Conservation (phyloP, 2,888 invertebrate species). For the Osedax frankpressi region DNA sequence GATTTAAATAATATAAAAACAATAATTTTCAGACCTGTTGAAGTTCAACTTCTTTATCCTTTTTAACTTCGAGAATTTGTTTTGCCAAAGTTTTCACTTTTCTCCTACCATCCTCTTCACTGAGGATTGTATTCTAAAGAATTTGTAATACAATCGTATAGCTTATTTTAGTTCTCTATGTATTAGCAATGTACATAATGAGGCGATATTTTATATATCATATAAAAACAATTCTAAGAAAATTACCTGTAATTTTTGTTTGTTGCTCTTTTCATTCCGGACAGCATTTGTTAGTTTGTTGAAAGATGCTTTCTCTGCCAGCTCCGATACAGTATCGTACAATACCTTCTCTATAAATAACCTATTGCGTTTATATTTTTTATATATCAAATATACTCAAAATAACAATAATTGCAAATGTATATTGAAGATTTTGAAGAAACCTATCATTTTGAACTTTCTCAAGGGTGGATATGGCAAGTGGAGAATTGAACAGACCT, state of each 20-base stretch:
- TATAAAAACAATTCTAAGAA: too few species aligned
- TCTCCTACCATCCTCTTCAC: slow-evolving; percentile 42
- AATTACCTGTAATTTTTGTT: slow-evolving; percentile 38
- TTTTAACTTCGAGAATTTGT: slow-evolving; percentile 39
- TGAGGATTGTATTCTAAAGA: slow-evolving; percentile 23
- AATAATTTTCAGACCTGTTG: too few species aligned
- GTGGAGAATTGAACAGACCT: slow-evolving; percentile 40
- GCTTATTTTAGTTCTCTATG: too few species aligned
- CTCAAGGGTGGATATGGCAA: slow-evolving; percentile 39
- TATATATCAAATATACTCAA: too few species aligned
- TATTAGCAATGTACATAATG: too few species aligned
- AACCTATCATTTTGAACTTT: slow-evolving; percentile 45
- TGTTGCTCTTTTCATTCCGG: slow-evolving; percentile 34
- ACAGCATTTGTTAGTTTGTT: slow-evolving; percentile 36
- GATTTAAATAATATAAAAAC: too few species aligned
- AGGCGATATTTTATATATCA: too few species aligned
- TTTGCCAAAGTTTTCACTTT: slow-evolving; percentile 37
- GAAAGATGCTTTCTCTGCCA: slow-evolving; percentile 38
- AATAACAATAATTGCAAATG: too few species aligned
- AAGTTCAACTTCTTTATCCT: slow-evolving; percentile 41
- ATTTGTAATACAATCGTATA: too few species aligned
- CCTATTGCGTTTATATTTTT: too few species aligned
- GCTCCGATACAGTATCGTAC: slow-evolving; percentile 36
- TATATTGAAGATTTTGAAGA: too few species aligned
- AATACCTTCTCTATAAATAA: slow-evolving; percentile 39